Percentiles rank a stretch among this genome's conserved stretches.
These are phyloP conservation scores for Drosophila pseudotakahashii DNA, from an alignment of 2,888 invertebrate genomes.

Conservation along the genomic window DNA sequence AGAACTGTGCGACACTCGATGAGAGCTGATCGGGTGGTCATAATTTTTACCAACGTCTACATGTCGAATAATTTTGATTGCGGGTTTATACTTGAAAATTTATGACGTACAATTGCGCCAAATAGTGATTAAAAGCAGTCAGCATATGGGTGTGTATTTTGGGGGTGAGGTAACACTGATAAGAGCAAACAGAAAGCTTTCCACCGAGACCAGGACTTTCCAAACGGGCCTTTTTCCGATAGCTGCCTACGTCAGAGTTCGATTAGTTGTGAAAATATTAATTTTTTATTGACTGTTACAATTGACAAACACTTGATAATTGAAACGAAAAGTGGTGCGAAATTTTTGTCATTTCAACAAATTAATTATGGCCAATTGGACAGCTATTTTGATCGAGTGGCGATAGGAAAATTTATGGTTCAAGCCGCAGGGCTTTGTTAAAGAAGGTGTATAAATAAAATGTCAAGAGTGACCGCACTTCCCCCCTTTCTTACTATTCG, in stretches of 20 bases:
- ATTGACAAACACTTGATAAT: constrained; percentile 59
- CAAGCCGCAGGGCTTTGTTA: constrained; percentile 20
- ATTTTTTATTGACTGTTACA: constrained; percentile 47
- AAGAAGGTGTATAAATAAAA: constrained; percentile 22
- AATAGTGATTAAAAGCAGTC: constrained; percentile 47
- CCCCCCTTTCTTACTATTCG: constrained; percentile 18
- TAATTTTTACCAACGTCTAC: constrained; percentile 69
- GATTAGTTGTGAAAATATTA: constrained; percentile 32
- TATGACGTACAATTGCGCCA: constrained; percentile 57
- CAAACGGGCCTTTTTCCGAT: constrained; percentile 33
- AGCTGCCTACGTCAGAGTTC: constrained; percentile 58
- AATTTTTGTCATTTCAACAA: constrained; percentile 55
- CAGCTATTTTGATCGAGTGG: constrained; percentile 66
- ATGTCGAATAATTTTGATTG: constrained; percentile 60
- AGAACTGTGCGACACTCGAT: constrained; percentile 21
- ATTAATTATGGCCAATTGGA: constrained; percentile 50
- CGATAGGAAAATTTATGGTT: constrained; percentile 49
- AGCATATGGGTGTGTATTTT: constrained; percentile 25
- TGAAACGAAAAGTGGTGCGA: constrained; percentile 51
- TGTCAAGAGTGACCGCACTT: constrained; percentile 28
- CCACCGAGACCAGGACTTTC: constrained; percentile 24
- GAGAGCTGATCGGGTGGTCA: constrained; percentile 23
- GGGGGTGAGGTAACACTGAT: constrained; percentile 17
- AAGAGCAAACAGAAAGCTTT: constrained; percentile 19
- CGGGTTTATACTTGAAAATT: constrained; percentile 50